These are phyloP conservation scores for Diacarnus erythraeanus DNA, from an alignment of 37 sponge, comb jelly and placozoan species.

Conservation along the genomic window DNA sequence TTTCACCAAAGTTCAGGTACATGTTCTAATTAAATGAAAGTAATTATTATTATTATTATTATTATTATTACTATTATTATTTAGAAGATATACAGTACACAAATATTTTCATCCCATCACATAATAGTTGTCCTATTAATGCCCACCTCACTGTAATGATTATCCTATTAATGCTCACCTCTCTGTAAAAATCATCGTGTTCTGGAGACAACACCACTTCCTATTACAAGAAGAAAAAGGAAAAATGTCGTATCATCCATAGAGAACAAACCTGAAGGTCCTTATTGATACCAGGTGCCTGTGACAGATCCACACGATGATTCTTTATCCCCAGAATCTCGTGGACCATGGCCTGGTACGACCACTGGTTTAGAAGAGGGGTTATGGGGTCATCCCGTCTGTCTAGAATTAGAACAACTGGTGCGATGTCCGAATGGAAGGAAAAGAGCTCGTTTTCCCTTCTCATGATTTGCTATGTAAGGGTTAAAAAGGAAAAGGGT, in stretches of 20 bases:
- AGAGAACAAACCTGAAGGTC: constrained; percentile 64
- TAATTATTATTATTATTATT: no score
- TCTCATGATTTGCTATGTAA: constrained; percentile 43
- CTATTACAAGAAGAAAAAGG: constrained; percentile 8
- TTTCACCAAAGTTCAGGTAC: constrained; percentile 96
- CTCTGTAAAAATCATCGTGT: constrained; percentile 93
- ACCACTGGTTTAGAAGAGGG: constrained; percentile 97
- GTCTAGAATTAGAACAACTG: constrained; percentile 90
- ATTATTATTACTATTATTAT: no score
- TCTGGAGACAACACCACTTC: constrained; percentile 93
- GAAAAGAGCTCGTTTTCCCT: constrained; percentile 69
- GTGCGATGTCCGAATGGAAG: constrained; percentile 73
- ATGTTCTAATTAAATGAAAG: constrained; percentile 62
- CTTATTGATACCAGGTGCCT: constrained; percentile 79
- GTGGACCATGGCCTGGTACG: constrained; percentile 98
- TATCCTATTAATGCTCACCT: no score
- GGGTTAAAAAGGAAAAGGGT: constrained; percentile 2
- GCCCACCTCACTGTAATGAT: no score
- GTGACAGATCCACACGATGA: constrained; percentile 90
- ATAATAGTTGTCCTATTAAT: no score
- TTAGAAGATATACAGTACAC: no score
- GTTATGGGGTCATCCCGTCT: constrained; percentile 93
- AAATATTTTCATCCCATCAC: no score
- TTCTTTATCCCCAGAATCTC: constrained; percentile 88
- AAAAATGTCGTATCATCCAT: not conserved